Percentiles rank a stretch among this genome's conserved stretches.
Evolutionary conservation across 2,113 vertebrate species (phyloP).

Genomic region (Perca schrenkii): DNA sequence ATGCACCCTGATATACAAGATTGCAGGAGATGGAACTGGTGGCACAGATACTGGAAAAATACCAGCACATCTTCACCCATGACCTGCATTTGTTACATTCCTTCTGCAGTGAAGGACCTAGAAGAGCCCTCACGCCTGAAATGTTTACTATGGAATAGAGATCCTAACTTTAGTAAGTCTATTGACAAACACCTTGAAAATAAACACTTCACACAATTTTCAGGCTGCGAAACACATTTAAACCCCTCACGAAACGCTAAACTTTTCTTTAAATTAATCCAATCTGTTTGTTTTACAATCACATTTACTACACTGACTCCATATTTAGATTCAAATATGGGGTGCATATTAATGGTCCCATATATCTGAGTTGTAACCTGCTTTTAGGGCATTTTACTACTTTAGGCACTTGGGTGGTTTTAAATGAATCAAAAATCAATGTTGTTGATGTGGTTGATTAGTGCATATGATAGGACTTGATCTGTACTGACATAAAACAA

Average conservation of each 20-base stretch:
- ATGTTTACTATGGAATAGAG: slow-evolving; percentile 43
- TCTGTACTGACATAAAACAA: slow-evolving; percentile 38
- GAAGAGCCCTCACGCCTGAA: slow-evolving; percentile 5
- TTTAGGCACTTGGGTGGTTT: neutral
- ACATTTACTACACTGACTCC: neutral
- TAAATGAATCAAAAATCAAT: slow-evolving; percentile 2
- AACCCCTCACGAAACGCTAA: neutral
- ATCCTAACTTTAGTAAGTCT: neutral
- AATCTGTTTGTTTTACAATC: neutral
- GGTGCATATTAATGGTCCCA: neutral
- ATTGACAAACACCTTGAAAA: slow-evolving; percentile 14
- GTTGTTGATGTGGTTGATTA: slow-evolving; percentile 7
- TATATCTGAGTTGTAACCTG: neutral
- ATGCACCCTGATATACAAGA: slow-evolving; percentile 55
- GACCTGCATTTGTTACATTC: slow-evolving; percentile 80
- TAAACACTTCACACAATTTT: neutral
- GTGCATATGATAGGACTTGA: neutral
- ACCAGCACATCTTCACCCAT: slow-evolving; percentile 78
- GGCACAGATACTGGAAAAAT: slow-evolving; percentile 80
- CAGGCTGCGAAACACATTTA: neutral
- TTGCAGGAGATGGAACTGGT: slow-evolving; percentile 42
- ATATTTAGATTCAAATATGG: slow-evolving; percentile 1
- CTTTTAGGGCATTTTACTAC: neutral
- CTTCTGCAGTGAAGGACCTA: slow-evolving; percentile 65
- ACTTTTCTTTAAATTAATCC: neutral